phyloP scores from a whole-genome alignment of 1,140 invertebrate species.

The Drosophila willistoni region DNA sequence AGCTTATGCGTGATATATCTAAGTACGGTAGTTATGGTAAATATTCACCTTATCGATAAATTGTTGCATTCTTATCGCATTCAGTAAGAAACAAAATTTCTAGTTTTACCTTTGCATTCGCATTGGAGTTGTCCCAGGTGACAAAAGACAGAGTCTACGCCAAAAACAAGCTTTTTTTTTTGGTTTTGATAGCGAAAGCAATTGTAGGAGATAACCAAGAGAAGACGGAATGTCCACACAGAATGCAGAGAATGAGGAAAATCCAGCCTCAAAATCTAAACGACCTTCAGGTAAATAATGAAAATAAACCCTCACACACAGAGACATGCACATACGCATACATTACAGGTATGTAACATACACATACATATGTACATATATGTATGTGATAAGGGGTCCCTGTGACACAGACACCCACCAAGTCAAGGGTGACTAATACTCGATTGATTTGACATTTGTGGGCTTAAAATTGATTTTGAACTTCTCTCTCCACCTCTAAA shows the following conservation, averaged over 20 bases:
- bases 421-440: not conserved
- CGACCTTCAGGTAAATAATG: constrained; percentile 75
- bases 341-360: not conserved
- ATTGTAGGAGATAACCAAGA: not conserved
- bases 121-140: constrained; percentile 1
- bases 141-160: not conserved
- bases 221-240: constrained; percentile 55
- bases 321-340: not conserved
- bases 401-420: constrained; percentile 36
- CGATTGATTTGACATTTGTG: constrained; percentile 13
- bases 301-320: constrained; percentile 21
- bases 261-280: constrained; percentile 64
- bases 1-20: too few species aligned
- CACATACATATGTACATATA: constrained; percentile 28
- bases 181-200: constrained; percentile 3
- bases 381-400: constrained; percentile 28
- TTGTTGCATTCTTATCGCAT: constrained; percentile 4
- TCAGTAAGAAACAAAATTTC: constrained; percentile 1
- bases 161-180: not conserved
- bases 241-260: constrained; percentile 60
- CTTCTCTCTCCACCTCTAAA: not conserved
- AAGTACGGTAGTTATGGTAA: too few species aligned
- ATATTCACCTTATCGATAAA: not conserved
- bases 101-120: not conserved
- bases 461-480: constrained; percentile 32